Evolutionary conservation across 2,888 invertebrate genomes (phyloP).

Genomic region (Pseudococcus jackbeardsleyi): DNA sequence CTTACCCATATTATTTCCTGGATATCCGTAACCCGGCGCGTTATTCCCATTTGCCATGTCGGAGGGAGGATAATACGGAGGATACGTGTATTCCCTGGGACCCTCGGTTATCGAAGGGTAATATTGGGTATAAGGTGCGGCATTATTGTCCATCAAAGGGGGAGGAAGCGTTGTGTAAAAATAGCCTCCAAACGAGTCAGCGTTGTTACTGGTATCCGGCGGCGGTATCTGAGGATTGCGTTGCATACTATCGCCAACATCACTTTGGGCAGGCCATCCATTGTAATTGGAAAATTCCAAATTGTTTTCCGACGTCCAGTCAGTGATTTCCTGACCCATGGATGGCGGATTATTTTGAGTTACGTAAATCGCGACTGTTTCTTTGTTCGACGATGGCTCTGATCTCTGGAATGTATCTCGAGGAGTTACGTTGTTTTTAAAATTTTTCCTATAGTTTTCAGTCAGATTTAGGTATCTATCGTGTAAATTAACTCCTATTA

Average conservation of each 20-base stretch:
- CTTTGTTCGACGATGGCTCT: background rate
- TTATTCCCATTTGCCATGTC: background rate
- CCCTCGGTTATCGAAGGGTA: background rate
- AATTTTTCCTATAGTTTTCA: background rate
- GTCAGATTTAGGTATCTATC: background rate
- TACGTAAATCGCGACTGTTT: background rate
- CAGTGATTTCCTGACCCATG: background rate
- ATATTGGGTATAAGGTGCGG: background rate
- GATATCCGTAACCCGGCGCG: background rate
- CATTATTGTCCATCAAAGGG: background rate
- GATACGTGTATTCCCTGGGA: background rate
- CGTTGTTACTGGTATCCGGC: background rate
- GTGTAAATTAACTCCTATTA: background rate
- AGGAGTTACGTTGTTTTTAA: background rate
- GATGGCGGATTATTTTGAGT: background rate
- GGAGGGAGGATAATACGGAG: slow-evolving; percentile 6
- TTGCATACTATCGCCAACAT: background rate
- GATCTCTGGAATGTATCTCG: background rate
- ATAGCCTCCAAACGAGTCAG: background rate
- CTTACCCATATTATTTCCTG: background rate
- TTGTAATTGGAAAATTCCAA: background rate
- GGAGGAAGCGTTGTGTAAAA: background rate
- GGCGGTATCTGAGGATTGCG: slow-evolving; percentile 5
- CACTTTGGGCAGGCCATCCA: background rate
- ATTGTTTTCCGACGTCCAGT: background rate